phyloP scores from a whole-genome alignment of 2,797 vertebrate species.

The Perodicticus potto region DNA sequence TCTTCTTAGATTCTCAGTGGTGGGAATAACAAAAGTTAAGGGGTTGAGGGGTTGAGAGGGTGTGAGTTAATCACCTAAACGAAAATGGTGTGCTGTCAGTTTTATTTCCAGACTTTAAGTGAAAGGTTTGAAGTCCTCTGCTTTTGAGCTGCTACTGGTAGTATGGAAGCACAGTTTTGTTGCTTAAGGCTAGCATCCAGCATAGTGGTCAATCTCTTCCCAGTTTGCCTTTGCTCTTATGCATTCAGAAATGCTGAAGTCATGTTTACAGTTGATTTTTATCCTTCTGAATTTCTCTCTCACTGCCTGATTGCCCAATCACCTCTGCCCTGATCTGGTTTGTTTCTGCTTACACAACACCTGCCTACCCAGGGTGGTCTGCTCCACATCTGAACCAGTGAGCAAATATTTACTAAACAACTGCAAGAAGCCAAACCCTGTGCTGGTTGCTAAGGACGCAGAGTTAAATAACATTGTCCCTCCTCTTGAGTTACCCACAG shows the following conservation, averaged over 20 bases:
- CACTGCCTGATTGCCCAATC: background rate
- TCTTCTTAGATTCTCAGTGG: background rate
- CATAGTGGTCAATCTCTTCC: background rate
- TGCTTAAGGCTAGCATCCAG: background rate
- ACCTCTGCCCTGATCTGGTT: background rate
- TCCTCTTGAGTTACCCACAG: background rate
- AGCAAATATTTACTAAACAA: slow-evolving; percentile 75
- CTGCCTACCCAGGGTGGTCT: slow-evolving; percentile 60
- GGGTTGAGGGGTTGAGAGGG: background rate
- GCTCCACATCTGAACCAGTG: slow-evolving; percentile 65
- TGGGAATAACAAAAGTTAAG: background rate
- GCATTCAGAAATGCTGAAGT: slow-evolving; percentile 28
- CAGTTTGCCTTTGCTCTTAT: background rate
- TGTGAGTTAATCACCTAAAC: background rate
- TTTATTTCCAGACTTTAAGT: background rate
- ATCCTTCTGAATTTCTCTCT: slow-evolving; percentile 18
- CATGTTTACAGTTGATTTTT: slow-evolving; percentile 17
- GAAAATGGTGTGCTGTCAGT: background rate
- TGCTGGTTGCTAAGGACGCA: slow-evolving; percentile 68
- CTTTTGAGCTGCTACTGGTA: background rate
- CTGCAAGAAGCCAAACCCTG: slow-evolving; percentile 40
- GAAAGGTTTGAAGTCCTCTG: background rate
- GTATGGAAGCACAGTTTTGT: background rate
- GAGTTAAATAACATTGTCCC: slow-evolving; percentile 52
- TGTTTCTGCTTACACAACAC: slow-evolving; percentile 64